Evolutionary conservation across 2,888 invertebrate species (phyloP), one percentile per base, ranked within the genome.

Genomic region (Pollenia labialis): DNA sequence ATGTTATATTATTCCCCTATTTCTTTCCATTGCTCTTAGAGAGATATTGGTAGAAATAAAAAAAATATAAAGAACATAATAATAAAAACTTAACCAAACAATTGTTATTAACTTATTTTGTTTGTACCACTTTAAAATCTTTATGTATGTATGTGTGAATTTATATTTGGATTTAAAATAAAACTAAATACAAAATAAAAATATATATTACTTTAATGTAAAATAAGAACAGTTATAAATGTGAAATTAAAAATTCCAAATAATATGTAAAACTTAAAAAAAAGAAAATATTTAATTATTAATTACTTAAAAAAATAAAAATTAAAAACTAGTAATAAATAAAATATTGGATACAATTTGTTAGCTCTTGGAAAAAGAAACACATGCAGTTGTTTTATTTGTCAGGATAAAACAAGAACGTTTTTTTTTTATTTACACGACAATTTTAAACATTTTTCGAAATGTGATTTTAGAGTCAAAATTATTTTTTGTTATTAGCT

Each of bases 281-380:
- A 23, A 23, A 18, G 18, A 74, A 14, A 32, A 11, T 42, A 81
- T 16, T 18, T 16, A 54, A n/a, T 16, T 16, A 54, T 16, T 16
- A 8, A 54, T 54, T 54, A 79, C 11, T 50, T 68, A 50, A 50
- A 52, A 54, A n/a, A 48, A 16, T 12, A 32, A 46, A 54, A 50
- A 3, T 16, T 60, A 62, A 81, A 14, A 56, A 60, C 40, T 44
- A 12, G 9, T 72, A 85, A 68, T 77, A 77, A 77, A 71, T 64
- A 62, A 64, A 66, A n/a, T 77, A 82, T 82, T 85, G 74, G 23
- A 74, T 79, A 75, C 74, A 82, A 80, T 75, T 82, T 82, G 75
- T 82, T 86, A 79, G 79, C 74, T 62, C 48, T 79, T 77, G 58
- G 58, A 79, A 58, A 52, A 69, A 79, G 52, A 52, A 69, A 80